These are phyloP conservation scores for Busseola fusca DNA, from an alignment of 2,888 invertebrate genomes.

Conservation along the genomic window DNA sequence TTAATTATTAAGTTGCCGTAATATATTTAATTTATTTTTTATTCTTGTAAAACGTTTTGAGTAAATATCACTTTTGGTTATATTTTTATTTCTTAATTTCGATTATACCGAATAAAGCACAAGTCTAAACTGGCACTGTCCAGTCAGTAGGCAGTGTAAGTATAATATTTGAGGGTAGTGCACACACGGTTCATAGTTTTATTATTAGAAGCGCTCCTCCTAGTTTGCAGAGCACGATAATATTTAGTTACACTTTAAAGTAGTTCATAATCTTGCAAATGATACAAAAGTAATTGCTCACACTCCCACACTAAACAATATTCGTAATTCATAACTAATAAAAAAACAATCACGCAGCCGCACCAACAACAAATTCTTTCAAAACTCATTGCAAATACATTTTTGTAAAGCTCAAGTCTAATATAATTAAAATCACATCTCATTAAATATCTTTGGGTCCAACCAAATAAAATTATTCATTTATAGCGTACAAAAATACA, in stretches of 20 bases:
- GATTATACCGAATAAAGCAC: slow-evolving; percentile 52
- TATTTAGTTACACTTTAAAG: slow-evolving; percentile 38
- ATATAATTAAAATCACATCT: slow-evolving; percentile 87
- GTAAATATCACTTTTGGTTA: slow-evolving; percentile 54
- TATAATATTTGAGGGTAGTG: slow-evolving; percentile 36
- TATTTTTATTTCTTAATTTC: slow-evolving; percentile 38
- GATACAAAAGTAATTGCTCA: slow-evolving; percentile 57
- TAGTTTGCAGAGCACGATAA: slow-evolving; percentile 56
- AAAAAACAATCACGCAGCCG: slow-evolving; percentile 74
- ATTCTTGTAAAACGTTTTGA: slow-evolving; percentile 47
- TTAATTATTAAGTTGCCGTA: slow-evolving; percentile 38
- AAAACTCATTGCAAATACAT: slow-evolving; percentile 82
- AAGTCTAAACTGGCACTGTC: slow-evolving; percentile 47
- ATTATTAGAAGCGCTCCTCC: slow-evolving; percentile 33
- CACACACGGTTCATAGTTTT: slow-evolving; percentile 32
- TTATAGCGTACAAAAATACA: slow-evolving; percentile 87
- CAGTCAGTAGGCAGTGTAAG: slow-evolving; percentile 46
- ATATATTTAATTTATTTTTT: slow-evolving; percentile 40
- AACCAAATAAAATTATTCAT: slow-evolving; percentile 85
- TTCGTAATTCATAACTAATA: slow-evolving; percentile 71
- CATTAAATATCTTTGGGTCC: slow-evolving; percentile 88
- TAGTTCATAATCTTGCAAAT: slow-evolving; percentile 52
- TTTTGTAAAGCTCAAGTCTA: slow-evolving; percentile 86
- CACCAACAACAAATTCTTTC: slow-evolving; percentile 69
- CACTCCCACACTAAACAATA: slow-evolving; percentile 61